Conservation (phyloP, 2,797 vertebrate species). For the Pseudochirops cupreus region DNA sequence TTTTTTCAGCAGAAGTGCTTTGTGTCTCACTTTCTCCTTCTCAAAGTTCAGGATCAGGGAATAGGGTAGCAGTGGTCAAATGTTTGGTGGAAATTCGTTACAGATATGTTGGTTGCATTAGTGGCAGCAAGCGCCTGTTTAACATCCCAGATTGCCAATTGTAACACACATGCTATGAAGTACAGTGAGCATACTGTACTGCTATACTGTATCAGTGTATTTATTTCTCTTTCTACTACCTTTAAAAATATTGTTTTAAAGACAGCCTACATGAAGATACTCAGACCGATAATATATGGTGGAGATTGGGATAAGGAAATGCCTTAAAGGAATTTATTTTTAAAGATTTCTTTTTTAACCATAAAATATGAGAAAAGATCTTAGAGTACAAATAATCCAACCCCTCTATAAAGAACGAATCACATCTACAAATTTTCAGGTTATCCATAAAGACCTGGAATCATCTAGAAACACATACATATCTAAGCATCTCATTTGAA, state of each 20-base stretch:
- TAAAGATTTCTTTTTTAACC: background rate
- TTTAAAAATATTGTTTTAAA: background rate
- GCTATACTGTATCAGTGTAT: background rate
- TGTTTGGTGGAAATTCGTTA: background rate
- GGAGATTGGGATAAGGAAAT: background rate
- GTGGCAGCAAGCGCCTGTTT: background rate
- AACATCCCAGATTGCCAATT: background rate
- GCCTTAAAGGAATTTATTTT: background rate
- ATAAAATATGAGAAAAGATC: background rate
- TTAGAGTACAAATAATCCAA: background rate
- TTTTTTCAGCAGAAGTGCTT: background rate
- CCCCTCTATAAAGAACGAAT: background rate
- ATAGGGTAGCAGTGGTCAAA: background rate
- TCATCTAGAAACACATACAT: background rate
- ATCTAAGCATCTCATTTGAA: background rate
- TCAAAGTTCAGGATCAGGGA: background rate
- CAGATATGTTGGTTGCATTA: background rate
- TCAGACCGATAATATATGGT: background rate
- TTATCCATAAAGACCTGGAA: background rate
- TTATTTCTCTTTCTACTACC: background rate
- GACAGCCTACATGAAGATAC: background rate
- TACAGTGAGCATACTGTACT: background rate
- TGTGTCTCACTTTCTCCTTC: background rate
- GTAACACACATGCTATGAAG: background rate
- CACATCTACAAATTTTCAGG: background rate